Evolutionary conservation across 2,113 vertebrate species (phyloP).

Genomic region (Triplophysa dalaica): DNA sequence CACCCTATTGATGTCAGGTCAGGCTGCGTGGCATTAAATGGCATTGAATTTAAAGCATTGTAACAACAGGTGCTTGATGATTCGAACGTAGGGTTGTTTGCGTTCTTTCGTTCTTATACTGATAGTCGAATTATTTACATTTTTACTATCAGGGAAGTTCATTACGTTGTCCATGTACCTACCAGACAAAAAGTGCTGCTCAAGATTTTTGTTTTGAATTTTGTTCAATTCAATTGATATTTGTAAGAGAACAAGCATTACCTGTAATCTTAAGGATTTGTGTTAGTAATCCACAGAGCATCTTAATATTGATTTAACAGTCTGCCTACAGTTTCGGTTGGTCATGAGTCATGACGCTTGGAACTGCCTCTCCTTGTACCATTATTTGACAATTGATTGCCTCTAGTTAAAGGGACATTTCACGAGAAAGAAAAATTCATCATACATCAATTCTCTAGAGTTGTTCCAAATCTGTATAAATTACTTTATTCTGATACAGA

Average conservation of each 20-base stretch:
- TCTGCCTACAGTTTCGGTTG: too few species aligned
- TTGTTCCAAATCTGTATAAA: too few species aligned
- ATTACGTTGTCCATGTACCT: not conserved
- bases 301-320: too few species aligned
- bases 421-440: too few species aligned
- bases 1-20: slow-evolving; percentile 34
- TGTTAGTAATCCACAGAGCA: too few species aligned
- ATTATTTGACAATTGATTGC: too few species aligned
- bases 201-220: not conserved
- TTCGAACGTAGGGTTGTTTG: not conserved
- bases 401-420: too few species aligned
- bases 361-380: too few species aligned
- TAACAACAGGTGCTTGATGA: slow-evolving; percentile 8
- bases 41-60: slow-evolving; percentile 30
- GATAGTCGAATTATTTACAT: not conserved
- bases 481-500: too few species aligned
- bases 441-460: too few species aligned
- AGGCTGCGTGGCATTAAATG: slow-evolving; percentile 34
- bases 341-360: too few species aligned
- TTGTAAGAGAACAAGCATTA: not conserved
- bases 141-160: not conserved
- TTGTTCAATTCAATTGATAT: not conserved
- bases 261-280: too few species aligned
- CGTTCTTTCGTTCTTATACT: not conserved
- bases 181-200: not conserved